Evolutionary conservation across 2,113 vertebrate genomes (phyloP), one percentile per base, ranked within the genome.

Genomic region (Pseudorasbora parva): DNA sequence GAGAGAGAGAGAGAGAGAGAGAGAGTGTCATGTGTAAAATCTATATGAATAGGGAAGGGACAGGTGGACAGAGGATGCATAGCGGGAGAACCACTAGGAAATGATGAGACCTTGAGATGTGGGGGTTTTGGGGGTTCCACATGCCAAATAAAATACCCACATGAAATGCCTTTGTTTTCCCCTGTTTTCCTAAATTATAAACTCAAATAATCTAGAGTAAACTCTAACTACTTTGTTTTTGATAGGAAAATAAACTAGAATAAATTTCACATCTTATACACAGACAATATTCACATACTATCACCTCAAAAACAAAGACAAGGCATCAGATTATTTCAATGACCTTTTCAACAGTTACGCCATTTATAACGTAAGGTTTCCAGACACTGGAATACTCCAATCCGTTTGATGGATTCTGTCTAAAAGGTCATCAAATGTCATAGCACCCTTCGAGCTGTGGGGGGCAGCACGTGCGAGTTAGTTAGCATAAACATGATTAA

Each of bases 151-250:
- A 23, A 81, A 54, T 3, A 62, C 37, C 2, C 2, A 45, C 33
- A 68, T 7, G 17, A 68, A 37, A 69, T 56, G 10, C 51, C 25
- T 14, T 72, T 78, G 89, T 88, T 84, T 88, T 78, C 78, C 12
- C 54, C 21, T 15, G 10, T 37, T 82, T 75, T 54, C 89, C 85
- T 62, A 72, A 79, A 66, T 90, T 89, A 92, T 87, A 69, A 4
- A 73, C 51, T 17, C 82, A 88, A 62, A 84, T 82, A 75, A 54
- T 84, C 59, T 45, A 74, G 56, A 68, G 77, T 87, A 86, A 89
- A 90, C 90, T 82, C 92, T 89, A 90, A 89, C 51, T 73, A 86
- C 15, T 37, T 84, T 83, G 82, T 87, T 84, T 91, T 91, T 88
- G 89, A 90, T 75, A 87, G 81, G 47, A 74, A 19, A 56, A 75